phyloP scores from a whole-genome alignment of 2,113 vertebrate species.

The Corythoichthys intestinalis region DNA sequence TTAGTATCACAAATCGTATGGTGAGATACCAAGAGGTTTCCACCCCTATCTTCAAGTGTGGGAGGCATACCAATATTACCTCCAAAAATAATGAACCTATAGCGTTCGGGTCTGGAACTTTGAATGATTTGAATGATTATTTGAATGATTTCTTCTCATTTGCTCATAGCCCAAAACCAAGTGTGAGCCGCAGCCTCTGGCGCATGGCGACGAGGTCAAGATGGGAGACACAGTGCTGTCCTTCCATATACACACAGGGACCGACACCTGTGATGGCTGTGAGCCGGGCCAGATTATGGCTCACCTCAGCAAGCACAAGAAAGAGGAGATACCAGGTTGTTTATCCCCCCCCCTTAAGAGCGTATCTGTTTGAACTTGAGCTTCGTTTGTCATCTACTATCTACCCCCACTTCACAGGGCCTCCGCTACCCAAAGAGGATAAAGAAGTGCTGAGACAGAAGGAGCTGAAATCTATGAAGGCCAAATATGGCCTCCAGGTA shows the following conservation, averaged over 20 bases:
- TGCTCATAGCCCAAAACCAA: conserved; percentile 83
- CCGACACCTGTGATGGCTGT: conserved; percentile 94
- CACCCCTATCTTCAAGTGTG: too few relatives aligned
- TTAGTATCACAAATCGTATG: too few relatives aligned
- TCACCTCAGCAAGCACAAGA: conserved; percentile 87
- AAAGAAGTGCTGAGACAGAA: conserved; percentile 88
- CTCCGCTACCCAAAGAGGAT: conserved; percentile 83
- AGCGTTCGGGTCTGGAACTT: too few relatives aligned
- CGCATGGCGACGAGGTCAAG: conserved; percentile 94
- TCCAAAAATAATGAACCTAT: too few relatives aligned
- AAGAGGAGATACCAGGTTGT: conserved; percentile 77
- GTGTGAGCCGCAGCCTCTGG: conserved; percentile 84
- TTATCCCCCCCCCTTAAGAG: too few relatives aligned
- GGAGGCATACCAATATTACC: too few relatives aligned
- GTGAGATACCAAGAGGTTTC: too few relatives aligned
- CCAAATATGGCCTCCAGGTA: conserved; percentile 96
- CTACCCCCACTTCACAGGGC: conserved; percentile 49
- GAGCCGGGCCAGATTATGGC: conserved; percentile 96
- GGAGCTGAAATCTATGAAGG: conserved; percentile 92
- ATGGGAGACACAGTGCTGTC: conserved; percentile 96
- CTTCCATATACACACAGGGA: conserved; percentile 94
- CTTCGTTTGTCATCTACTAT: neutral
- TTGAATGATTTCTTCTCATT: neutral
- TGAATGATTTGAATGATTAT: too few relatives aligned
- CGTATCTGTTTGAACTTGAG: neutral